Percentiles rank a stretch among this genome's conserved stretches.
Evolutionary conservation across 2,797 vertebrate genomes (phyloP).

Genomic region (Mus caroli): DNA sequence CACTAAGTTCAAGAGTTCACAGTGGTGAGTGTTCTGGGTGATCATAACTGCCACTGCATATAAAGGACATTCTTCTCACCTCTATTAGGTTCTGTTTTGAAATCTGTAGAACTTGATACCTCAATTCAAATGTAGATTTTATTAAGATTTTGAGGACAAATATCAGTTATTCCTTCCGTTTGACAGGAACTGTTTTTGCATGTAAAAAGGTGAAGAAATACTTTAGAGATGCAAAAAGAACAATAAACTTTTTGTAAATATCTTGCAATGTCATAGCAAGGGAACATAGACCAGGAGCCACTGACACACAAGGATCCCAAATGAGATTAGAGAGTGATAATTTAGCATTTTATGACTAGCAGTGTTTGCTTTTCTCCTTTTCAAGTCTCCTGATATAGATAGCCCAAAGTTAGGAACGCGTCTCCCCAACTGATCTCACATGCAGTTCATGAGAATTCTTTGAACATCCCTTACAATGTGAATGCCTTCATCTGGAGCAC

Average conservation of each 20-base stretch:
- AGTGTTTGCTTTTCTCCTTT: neutral
- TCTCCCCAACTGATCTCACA: neutral
- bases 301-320: neutral
- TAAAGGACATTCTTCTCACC: neutral
- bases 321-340: neutral
- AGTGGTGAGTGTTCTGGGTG: neutral
- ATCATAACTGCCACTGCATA: neutral
- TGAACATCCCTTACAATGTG: conserved; percentile 18
- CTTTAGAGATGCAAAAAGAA: neutral
- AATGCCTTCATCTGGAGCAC: neutral
- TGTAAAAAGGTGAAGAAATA: neutral
- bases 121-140: neutral
- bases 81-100: neutral
- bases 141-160: neutral
- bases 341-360: neutral
- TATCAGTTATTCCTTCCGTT: neutral
- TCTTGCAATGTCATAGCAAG: neutral
- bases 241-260: neutral
- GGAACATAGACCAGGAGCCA: neutral
- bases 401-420: neutral
- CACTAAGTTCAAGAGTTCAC: neutral
- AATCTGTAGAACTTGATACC: neutral
- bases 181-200: neutral
- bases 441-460: neutral
- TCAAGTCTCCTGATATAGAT: neutral